Evolutionary conservation across 1,140 invertebrate genomes (phyloP).

Genomic region (Hylaeus volcanicus): DNA sequence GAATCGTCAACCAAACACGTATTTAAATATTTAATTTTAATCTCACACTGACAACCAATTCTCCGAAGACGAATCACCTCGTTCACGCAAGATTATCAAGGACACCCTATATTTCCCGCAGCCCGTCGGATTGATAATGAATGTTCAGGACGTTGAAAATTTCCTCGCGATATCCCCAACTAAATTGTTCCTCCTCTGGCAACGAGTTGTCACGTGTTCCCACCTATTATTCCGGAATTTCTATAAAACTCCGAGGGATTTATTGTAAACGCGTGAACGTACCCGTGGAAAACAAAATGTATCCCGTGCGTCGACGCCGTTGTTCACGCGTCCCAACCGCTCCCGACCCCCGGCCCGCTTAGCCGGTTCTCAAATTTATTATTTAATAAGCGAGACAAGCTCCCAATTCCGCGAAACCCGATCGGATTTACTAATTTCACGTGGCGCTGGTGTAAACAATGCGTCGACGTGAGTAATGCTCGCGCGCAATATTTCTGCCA

Average conservation of each 20-base stretch:
- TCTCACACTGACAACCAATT: too few species aligned
- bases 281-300: background rate
- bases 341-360: too few species aligned
- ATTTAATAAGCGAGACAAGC: slow-evolving; percentile 13
- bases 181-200: slow-evolving; percentile 17
- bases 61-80: too few species aligned
- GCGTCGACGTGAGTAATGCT: background rate
- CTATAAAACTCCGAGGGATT: slow-evolving; percentile 19
- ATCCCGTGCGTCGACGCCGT: background rate
- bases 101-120: too few species aligned
- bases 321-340: too few species aligned
- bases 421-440: slow-evolving; percentile 2
- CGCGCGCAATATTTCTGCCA: background rate
- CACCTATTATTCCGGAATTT: slow-evolving; percentile 15
- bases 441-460: background rate
- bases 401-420: background rate
- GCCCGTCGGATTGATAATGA: slow-evolving; percentile 23
- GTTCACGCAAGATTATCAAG: too few species aligned
- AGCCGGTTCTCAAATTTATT: slow-evolving; percentile 10
- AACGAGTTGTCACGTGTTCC: background rate
- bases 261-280: background rate
- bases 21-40: too few species aligned
- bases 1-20: too few species aligned
- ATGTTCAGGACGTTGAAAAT: slow-evolving; percentile 17
- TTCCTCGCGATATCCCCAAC: background rate